Evolutionary conservation across 2,888 invertebrate genomes (phyloP), one percentile per base, ranked within the genome.

Genomic region (Crioceris asparagi): DNA sequence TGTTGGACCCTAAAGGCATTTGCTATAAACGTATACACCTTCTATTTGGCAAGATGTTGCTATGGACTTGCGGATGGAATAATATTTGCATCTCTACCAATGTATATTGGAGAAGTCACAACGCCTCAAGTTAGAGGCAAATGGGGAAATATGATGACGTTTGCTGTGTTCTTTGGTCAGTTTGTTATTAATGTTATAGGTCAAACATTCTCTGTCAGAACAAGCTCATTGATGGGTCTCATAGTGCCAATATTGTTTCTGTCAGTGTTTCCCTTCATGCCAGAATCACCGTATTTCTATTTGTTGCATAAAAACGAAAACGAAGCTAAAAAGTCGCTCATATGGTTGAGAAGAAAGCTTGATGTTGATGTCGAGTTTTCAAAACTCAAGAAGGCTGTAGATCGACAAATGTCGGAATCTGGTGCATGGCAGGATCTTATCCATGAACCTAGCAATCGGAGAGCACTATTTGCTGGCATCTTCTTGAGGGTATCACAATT

Each of bases 171-270:
- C 35, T 34, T 54, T 11, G 59, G 59, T 18, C 48, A 54, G 29
- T 50, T 56, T 25, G 17, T 51, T 10, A 52, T 56, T 17, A 60
- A 71, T 61, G 66, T 71, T 55, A 66, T 75, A 46, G 75, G 75
- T 2, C 40, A 17, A 4, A 15, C 12, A 55, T 70, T 70, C 17
- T 59, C 66, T 42, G 69, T 75, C 60, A 54, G 56, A 44, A 61
- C 59, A 16, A 62, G 74, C 45, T 73, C 72, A 36, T 63, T 62
- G 32, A 67, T 74, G 56, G 75, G 74, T 54, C 61, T 73, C 48
- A 56, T 70, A 43, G 64, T 77, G 38, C 73, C 77, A 6, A 59
- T 75, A 27, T 49, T 72, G 21, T 72, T 75, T 51, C 58, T 77
- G 18, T 32, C 72, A 12, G 61, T 69, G 12, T 72, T 78, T 57